These are phyloP conservation scores for Sus cebifrons DNA, from an alignment of 2,797 vertebrate genomes.

Conservation along the genomic window DNA sequence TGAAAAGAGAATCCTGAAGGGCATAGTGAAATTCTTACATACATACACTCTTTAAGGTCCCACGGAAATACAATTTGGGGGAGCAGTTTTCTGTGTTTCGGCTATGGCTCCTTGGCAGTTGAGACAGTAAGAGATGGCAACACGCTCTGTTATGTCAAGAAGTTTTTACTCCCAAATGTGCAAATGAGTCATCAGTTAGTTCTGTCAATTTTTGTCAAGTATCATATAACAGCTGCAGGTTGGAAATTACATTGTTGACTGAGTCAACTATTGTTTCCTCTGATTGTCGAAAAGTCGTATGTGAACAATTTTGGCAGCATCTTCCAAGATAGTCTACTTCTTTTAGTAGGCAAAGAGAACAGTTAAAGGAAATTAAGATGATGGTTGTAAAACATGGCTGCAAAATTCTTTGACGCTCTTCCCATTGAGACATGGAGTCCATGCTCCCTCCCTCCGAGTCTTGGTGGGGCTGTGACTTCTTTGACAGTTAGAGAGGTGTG, in stretches of 20 bases:
- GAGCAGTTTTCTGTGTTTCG: neutral
- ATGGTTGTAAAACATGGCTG: neutral
- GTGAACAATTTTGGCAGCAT: slow-evolving; percentile 15
- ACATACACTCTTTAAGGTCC: neutral
- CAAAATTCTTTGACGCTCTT: neutral
- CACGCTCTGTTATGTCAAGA: slow-evolving; percentile 5
- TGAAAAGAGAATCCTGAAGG: neutral
- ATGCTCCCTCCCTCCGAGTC: neutral
- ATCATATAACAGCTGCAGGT: slow-evolving; percentile 58
- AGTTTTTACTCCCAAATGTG: slow-evolving; percentile 59
- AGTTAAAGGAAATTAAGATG: slow-evolving; percentile 32
- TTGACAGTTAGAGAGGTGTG: neutral
- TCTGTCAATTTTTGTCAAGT: slow-evolving; percentile 49
- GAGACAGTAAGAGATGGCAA: neutral
- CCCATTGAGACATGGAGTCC: neutral
- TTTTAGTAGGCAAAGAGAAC: neutral
- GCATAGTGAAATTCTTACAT: neutral
- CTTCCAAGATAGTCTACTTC: slow-evolving; percentile 24
- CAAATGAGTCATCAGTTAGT: slow-evolving; percentile 64
- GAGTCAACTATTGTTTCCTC: slow-evolving; percentile 42
- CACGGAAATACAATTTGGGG: neutral
- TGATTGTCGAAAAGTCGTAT: slow-evolving; percentile 16
- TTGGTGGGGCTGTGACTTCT: neutral
- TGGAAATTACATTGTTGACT: slow-evolving; percentile 57
- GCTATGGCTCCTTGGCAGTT: neutral